Base-by-base conservation (phyloP, 1,140 invertebrate genomes). In the Drosophila ironensis region DNA sequence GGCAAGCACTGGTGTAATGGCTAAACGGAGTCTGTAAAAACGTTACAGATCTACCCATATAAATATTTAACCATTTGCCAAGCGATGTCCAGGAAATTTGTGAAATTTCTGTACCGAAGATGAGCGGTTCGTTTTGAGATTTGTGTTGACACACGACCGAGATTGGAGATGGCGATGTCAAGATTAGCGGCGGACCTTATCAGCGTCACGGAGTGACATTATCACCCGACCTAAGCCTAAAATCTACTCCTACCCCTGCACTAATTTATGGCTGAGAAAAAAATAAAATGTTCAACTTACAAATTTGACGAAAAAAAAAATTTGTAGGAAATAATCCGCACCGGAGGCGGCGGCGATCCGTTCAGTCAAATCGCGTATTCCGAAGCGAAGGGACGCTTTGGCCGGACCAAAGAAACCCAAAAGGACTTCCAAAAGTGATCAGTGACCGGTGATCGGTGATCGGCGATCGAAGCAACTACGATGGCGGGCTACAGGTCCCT, bases 401-500 rank as follows among this genome's bases (percentile, higher is more conserved):
- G 33, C 11, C 30, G 57, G 60, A 19, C 24, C 17, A 54, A 33
- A 41, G 35, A 24, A 11, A 61, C 2, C 22, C 4, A 20, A 25
- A 57, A 42, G 51, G 4, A 33, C n/a, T 33, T 27, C 6, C 24
- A 41, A 33, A 44, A n/a, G n/a, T n/a, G n/a, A 44, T 33, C 6
- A 56, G 41, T 73, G 20, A 42, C 40, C 52, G 52, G 37, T 28
- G 42, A 41, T 20, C 22, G 37, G 52, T 67, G 59, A 27, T 48
- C 14, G 20, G 40, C 20, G 28, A 25, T 25, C 24, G 19, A 40
- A 28, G 20, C 5, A 30, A 6, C 11, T 9, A 35, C 19, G n/a
- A 89, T 89, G 88, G 88, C 88, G 40, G 88, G 88, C 37, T 89
- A 89, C 73, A 77, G 88, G 33, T 63, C 88, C 22, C 35, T 89